phyloP scores from a whole-genome alignment of 2,113 vertebrate species.

The Thamnaconus septentrionalis region DNA sequence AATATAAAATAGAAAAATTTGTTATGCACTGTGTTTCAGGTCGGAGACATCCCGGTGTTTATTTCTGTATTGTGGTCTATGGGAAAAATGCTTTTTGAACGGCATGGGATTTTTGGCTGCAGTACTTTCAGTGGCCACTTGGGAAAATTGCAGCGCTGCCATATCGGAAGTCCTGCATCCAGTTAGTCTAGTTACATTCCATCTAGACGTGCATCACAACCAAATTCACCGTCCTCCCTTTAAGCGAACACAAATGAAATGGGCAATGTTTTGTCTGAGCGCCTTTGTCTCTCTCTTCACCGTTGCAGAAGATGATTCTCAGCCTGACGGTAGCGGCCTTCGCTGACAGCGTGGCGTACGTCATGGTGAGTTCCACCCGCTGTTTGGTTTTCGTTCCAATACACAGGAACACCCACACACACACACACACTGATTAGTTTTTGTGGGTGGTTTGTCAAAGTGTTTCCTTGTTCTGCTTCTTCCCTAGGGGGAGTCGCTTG shows the following conservation, averaged over 20 bases:
- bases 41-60: too few relatives aligned
- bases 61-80: too few relatives aligned
- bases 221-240: constrained; percentile 32
- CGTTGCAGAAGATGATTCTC: constrained; percentile 80
- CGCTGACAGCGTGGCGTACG: constrained; percentile 81
- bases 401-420: not conserved
- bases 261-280: not conserved
- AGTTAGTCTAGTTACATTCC: too few relatives aligned
- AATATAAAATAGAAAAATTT: too few relatives aligned
- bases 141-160: too few relatives aligned
- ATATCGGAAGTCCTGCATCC: too few relatives aligned
- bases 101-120: too few relatives aligned
- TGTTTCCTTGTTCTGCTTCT: constrained; percentile 4
- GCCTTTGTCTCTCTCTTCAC: constrained; percentile 22
- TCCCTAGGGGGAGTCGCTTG: constrained; percentile 73
- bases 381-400: not conserved
- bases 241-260: constrained; percentile 26
- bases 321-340: constrained; percentile 80
- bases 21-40: too few relatives aligned
- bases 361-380: constrained; percentile 77
- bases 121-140: too few relatives aligned
- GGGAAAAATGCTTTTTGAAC: too few relatives aligned
- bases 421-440: constrained; percentile 2
- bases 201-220: not conserved
- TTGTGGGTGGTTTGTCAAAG: not conserved